These are phyloP conservation scores for Bucorvus abyssinicus DNA, from an alignment of 2,797 vertebrate genomes.

Conservation along the genomic window DNA sequence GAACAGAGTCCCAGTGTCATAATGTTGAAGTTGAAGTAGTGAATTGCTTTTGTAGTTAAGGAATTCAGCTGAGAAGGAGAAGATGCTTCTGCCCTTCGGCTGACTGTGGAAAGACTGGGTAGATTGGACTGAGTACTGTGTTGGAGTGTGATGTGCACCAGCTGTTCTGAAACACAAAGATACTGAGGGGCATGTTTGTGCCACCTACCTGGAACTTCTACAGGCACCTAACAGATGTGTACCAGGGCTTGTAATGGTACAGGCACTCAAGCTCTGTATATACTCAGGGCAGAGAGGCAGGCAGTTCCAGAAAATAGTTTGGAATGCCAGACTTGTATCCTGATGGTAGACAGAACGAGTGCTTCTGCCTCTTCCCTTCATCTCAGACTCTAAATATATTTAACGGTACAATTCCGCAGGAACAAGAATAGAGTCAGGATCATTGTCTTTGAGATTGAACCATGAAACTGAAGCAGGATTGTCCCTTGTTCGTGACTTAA, in stretches of 20 bases:
- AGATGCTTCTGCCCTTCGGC: not conserved
- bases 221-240: not conserved
- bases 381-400: not conserved
- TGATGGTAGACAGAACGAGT: not conserved
- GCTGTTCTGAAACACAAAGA: not conserved
- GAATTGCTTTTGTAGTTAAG: not conserved
- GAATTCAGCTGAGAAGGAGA: not conserved
- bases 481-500: not conserved
- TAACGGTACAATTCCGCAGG: not conserved
- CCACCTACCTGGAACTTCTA: not conserved
- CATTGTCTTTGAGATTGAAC: not conserved
- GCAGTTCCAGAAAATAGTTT: not conserved
- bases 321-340: not conserved
- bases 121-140: not conserved
- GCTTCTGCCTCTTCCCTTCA: not conserved
- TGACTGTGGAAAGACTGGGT: not conserved
- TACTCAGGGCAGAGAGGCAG: not conserved
- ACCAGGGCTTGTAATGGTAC: not conserved
- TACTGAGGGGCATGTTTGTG: not conserved
- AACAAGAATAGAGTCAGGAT: not conserved
- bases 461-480: not conserved
- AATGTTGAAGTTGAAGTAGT: not conserved
- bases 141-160: not conserved
- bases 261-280: not conserved
- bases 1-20: not conserved